Evolutionary conservation across 2,113 vertebrate species (phyloP).

Genomic region (Lophius piscatorius): DNA sequence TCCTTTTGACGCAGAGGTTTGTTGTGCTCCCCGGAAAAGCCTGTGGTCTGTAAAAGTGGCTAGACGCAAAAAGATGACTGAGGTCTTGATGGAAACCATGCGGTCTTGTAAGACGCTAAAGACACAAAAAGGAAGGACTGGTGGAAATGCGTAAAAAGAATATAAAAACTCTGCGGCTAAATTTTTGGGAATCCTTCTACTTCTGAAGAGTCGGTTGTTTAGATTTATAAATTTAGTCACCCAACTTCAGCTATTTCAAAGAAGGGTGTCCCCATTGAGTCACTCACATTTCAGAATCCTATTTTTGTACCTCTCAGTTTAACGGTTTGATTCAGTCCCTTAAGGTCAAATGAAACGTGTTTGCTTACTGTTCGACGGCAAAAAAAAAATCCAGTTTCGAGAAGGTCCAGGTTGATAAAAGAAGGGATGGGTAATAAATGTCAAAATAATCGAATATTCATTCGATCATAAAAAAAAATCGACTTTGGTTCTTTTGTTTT

Average conservation of each 20-base stretch:
- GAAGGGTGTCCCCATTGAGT: too few species aligned
- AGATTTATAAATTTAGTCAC: neutral
- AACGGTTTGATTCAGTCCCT: too few species aligned
- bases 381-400: too few species aligned
- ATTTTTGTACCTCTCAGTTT: too few species aligned
- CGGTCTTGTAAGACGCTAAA: neutral
- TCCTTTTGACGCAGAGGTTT: conserved; percentile 14
- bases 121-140: neutral
- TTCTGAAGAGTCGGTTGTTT: neutral
- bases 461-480: too few species aligned
- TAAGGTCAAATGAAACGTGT: too few species aligned
- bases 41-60: conserved; percentile 1
- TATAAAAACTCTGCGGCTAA: neutral
- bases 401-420: too few species aligned
- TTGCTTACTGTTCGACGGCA: too few species aligned
- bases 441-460: too few species aligned
- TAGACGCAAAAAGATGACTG: conserved; percentile 14
- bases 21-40: neutral
- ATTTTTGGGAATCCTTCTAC: neutral
- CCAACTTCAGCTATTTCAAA: neutral
- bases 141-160: neutral
- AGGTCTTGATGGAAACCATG: conserved; percentile 5
- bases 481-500: too few species aligned
- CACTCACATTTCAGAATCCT: too few species aligned
- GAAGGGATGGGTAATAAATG: too few species aligned